Conservation (phyloP, 2,113 vertebrate species). For the Anthoscopus minutus region DNA sequence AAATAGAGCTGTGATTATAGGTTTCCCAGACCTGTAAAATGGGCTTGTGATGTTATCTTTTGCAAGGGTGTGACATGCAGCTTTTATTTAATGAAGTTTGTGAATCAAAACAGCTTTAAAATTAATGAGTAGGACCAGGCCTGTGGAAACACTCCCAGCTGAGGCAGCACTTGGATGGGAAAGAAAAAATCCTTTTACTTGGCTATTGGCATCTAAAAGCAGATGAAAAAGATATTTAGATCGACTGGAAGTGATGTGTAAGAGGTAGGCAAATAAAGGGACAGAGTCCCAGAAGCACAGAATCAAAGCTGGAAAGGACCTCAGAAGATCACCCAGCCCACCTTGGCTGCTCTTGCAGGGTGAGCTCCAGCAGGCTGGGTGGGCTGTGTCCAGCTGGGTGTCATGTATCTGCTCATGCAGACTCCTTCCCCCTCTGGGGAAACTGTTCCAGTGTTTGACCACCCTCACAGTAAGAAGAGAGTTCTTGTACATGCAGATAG, state of each 20-base stretch:
- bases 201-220: not conserved
- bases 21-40: not conserved
- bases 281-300: not conserved
- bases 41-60: conserved; percentile 29
- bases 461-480: not conserved
- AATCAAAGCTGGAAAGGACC: not conserved
- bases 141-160: not conserved
- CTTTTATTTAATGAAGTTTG: conserved; percentile 9
- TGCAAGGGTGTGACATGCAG: conserved; percentile 5
- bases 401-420: fast-evolving
- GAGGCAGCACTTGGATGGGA: not conserved
- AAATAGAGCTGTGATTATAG: not conserved
- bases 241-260: not conserved
- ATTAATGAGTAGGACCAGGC: not conserved
- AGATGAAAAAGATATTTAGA: not conserved
- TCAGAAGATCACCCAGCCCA: not conserved
- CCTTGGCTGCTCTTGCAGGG: not conserved
- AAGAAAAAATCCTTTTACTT: not conserved
- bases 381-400: not conserved
- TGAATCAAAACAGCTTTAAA: conserved; percentile 25
- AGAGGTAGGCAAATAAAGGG: not conserved
- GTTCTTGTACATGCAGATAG: not conserved
- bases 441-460: not conserved
- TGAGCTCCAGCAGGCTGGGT: not conserved
- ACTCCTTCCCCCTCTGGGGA: not conserved